These are phyloP conservation scores for Myotis davidii DNA, from an alignment of 2,113 vertebrate genomes.

Conservation along the genomic window DNA sequence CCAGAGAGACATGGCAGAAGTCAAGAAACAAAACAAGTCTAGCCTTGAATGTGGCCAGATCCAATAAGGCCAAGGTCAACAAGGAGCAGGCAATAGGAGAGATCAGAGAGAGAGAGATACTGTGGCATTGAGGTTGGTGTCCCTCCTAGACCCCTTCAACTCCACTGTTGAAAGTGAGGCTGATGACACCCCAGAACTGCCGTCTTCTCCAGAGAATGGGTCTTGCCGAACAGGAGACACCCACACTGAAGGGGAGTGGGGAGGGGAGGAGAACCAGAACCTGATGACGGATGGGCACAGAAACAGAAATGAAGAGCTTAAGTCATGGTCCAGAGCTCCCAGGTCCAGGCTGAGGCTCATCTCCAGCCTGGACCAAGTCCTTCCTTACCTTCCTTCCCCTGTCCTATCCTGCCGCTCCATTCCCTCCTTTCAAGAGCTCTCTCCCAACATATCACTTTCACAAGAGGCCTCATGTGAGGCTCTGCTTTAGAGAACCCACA, in stretches of 20 bases:
- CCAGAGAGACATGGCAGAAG: neutral
- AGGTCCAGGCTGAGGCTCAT: neutral
- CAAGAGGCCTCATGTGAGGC: neutral
- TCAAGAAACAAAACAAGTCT: neutral
- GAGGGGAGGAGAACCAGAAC: too few relatives aligned
- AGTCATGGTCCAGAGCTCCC: neutral
- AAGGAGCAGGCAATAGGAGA: neutral
- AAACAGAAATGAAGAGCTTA: neutral
- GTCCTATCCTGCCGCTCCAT: neutral
- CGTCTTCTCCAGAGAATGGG: neutral
- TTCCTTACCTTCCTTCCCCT: neutral
- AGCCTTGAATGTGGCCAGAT: neutral
- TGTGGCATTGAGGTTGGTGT: neutral
- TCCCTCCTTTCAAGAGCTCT: neutral
- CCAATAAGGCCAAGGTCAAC: neutral
- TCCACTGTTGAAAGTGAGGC: neutral
- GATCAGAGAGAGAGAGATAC: neutral
- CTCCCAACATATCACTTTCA: neutral
- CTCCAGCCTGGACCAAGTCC: neutral
- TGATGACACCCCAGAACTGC: neutral
- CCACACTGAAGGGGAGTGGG: neutral
- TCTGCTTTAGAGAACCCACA: neutral
- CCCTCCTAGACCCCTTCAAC: too few relatives aligned
- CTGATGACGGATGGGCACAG: neutral
- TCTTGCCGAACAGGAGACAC: neutral